These are phyloP conservation scores for Prunella strophiata DNA, from an alignment of 2,797 vertebrate species.

Conservation along the genomic window DNA sequence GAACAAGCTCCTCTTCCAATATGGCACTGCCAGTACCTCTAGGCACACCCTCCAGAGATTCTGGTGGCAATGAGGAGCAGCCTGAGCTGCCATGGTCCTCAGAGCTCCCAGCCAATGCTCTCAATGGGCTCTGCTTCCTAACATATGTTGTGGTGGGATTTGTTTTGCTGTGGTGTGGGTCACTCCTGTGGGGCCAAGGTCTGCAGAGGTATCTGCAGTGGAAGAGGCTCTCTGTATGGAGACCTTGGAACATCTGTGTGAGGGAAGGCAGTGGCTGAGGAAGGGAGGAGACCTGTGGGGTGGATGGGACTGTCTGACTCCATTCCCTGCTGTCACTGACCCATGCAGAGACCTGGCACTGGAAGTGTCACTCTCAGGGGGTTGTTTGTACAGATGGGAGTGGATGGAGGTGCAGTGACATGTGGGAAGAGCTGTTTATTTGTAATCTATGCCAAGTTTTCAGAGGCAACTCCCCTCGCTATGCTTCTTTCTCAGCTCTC, in stretches of 20 bases:
- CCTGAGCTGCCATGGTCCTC: neutral
- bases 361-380: neutral
- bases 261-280: neutral
- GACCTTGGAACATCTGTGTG: neutral
- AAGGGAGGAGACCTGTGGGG: neutral
- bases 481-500: constrained; percentile 13
- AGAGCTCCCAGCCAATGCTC: neutral
- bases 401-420: neutral
- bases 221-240: neutral
- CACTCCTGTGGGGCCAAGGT: neutral
- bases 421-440: neutral
- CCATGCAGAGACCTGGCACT: neutral
- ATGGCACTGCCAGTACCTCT: neutral
- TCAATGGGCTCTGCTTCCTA: neutral
- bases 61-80: neutral
- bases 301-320: neutral
- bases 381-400: neutral
- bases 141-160: accelerated
- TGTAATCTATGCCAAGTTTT: neutral
- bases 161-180: neutral
- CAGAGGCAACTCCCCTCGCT: neutral
- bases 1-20: neutral
- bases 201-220: neutral
- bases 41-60: neutral
- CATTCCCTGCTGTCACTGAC: neutral